These are phyloP conservation scores for Hermatobates lingyangjiaoensis DNA, from an alignment of 1,140 invertebrate genomes.

Conservation along the genomic window DNA sequence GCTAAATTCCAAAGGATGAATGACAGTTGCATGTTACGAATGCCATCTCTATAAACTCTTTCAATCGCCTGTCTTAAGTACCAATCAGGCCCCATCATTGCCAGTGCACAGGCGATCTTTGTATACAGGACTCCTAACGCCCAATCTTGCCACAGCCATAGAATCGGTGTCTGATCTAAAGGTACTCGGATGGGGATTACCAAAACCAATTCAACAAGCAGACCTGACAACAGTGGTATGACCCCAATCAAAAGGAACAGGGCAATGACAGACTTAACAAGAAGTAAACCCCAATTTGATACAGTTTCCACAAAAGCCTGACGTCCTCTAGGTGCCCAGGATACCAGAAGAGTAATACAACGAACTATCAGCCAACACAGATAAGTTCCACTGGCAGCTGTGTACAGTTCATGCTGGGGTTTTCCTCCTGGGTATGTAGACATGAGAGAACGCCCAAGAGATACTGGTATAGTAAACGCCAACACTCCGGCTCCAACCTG, in stretches of 20 bases:
- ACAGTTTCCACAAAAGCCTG: constrained; percentile 12
- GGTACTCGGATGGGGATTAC: constrained; percentile 85
- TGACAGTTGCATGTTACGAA: constrained; percentile 13
- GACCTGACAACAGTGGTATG: constrained; percentile 78
- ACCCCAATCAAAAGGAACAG: constrained; percentile 67
- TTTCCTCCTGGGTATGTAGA: constrained; percentile 52
- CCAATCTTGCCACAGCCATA: constrained; percentile 95
- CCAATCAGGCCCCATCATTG: constrained; percentile 96
- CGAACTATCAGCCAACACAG: constrained; percentile 75
- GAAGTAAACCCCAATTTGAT: constrained; percentile 29
- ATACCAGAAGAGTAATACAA: constrained; percentile 52
- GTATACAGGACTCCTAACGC: constrained; percentile 90
- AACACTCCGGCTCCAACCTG: constrained; percentile 63
- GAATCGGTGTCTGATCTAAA: constrained; percentile 79
- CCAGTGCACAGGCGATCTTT: constrained; percentile 91
- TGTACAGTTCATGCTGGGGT: constrained; percentile 76
- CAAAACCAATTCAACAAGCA: constrained; percentile 77
- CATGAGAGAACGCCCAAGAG: constrained; percentile 73
- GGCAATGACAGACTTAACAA: constrained; percentile 47
- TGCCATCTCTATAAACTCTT: constrained; percentile 69
- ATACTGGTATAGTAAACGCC: constrained; percentile 75
- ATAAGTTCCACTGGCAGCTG: constrained; percentile 83
- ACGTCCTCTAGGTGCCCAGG: constrained; percentile 71
- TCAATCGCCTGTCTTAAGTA: constrained; percentile 77
- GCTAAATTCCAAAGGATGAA: constrained; percentile 72